Conservation (phyloP, 1,140 invertebrate genomes). For the Phortica variegata region DNA sequence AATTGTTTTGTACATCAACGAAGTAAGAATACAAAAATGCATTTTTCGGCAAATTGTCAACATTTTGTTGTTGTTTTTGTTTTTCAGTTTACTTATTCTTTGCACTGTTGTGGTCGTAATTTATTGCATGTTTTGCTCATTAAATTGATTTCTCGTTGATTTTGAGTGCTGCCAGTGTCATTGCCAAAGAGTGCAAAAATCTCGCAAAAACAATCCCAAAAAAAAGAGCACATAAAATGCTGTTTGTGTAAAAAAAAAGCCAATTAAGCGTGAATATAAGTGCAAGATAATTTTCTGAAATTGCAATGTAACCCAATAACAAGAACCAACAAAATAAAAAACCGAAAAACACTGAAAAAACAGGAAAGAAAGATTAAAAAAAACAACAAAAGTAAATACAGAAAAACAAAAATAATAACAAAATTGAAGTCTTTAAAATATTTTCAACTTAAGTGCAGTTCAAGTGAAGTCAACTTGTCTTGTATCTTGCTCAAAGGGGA, state of each 20-base stretch:
- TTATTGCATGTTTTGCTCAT: conserved; percentile 55
- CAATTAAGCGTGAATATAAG: conserved; percentile 58
- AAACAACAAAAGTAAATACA: conserved; percentile 4
- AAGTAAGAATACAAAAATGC: too few relatives aligned
- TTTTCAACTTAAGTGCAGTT: conserved; percentile 51
- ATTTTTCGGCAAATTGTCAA: too few relatives aligned
- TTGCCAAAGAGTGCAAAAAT: conserved; percentile 22
- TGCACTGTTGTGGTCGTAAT: conserved; percentile 26
- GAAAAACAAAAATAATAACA: background rate
- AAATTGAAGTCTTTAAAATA: conserved; percentile 42
- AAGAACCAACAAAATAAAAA: conserved; percentile 1
- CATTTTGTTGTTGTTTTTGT: too few relatives aligned
- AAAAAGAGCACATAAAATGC: too few relatives aligned
- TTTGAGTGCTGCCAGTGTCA: conserved; percentile 56
- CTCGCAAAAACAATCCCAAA: too few relatives aligned
- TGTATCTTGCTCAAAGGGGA: too few relatives aligned
- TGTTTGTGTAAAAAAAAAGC: conserved; percentile 50
- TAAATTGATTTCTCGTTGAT: conserved; percentile 54
- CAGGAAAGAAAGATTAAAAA: conserved; percentile 30
- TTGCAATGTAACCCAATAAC: conserved; percentile 47
- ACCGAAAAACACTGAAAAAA: conserved; percentile 17
- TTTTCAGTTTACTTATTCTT: too few relatives aligned
- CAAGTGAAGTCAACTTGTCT: conserved; percentile 45
- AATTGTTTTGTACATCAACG: too few relatives aligned
- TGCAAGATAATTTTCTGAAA: conserved; percentile 56